A percentile compares a stretch with the other conserved stretches of the same genome.
phyloP scores from a whole-genome alignment of 2,797 vertebrate species.

The Sebastes taczanowskii region DNA sequence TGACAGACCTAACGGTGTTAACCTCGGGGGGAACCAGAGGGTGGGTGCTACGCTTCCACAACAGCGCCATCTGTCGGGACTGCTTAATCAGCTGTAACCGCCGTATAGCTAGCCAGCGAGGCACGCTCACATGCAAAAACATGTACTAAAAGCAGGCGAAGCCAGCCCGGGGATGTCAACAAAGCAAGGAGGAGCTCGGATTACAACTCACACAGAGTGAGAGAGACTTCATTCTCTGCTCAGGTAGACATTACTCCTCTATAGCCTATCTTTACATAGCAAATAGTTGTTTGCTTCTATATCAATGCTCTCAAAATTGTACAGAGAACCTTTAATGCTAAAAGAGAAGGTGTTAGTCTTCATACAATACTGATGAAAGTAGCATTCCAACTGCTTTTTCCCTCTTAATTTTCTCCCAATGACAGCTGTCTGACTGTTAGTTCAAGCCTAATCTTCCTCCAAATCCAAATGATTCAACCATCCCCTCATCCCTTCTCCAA shows the following conservation, averaged over 20 bases:
- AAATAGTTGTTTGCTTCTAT: too few species aligned
- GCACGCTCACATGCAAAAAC: too few species aligned
- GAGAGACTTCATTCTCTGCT: too few species aligned
- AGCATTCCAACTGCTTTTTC: background rate
- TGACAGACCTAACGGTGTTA: too few species aligned
- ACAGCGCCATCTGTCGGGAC: fast-evolving
- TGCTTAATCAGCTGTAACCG: fast-evolving
- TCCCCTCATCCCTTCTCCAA: background rate
- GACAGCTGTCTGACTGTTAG: slow-evolving; percentile 23
- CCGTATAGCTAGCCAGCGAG: too few species aligned
- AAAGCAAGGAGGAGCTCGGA: too few species aligned
- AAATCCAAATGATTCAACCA: slow-evolving; percentile 24
- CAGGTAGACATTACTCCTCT: too few species aligned
- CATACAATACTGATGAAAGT: background rate
- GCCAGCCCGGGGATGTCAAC: too few species aligned
- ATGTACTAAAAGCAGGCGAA: fast-evolving
- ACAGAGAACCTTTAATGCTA: background rate
- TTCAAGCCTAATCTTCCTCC: slow-evolving; percentile 39
- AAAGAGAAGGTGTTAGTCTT: background rate
- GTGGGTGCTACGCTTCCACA: fast-evolving
- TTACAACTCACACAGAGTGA: too few species aligned
- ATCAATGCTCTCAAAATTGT: too few species aligned
- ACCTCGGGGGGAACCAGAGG: too few species aligned
- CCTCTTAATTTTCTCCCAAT: slow-evolving; percentile 4
- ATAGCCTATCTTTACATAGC: too few species aligned